Base-by-base conservation (phyloP, 2,797 vertebrate genomes). In the Catostomus latipinnis region DNA sequence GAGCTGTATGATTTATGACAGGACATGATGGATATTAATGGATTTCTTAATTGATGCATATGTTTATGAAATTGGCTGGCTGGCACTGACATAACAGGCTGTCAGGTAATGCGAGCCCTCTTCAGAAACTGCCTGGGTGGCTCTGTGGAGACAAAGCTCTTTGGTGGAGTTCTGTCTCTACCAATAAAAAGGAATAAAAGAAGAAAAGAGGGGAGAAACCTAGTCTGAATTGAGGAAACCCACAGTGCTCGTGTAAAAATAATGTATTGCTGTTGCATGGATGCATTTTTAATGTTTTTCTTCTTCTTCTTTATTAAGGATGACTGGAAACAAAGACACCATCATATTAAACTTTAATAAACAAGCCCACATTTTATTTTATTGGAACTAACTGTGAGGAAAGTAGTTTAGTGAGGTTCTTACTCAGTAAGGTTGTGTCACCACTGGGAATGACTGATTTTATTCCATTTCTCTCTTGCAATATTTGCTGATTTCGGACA, bases 1-100 rank as follows among this genome's bases (percentile, higher is more conserved):
- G 86, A 84, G 89, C 86, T 89, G 88, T 91, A 90, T 91, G 92
- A 93, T 93, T 93, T 90, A 93, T 93, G 91, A 90, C 90, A 91
- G 88, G 91, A 91, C 89, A 90, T 93, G 92, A 93, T 91, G 88
- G 91, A 92, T 92, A 93, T 93, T 93, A 94, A 93, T 93, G 92
- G 91, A 86, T 92, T 93, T 92, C 91, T 88, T 93, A 93, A 94
- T 93, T 92, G 90, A 83, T 90, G 90, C 88, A 91, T 91, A 89
- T 93, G 89, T 91, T 93, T 91, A 91, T 92, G 87, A 91, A 92
- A 90, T 90, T 87, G 87, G 82, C 88, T 91, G 86, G 88, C 87
- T 90, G 85, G 68, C 81, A 87, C 57, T 86, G 87, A 89, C 87
- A 89, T 74, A 81, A 83, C 87, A 88, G 82, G 74, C 87, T 88